Evolutionary conservation across 64 coral and sea anemone species (phyloP), one percentile per base, ranked within the genome.

Genomic region (Actinia tenebrosa): DNA sequence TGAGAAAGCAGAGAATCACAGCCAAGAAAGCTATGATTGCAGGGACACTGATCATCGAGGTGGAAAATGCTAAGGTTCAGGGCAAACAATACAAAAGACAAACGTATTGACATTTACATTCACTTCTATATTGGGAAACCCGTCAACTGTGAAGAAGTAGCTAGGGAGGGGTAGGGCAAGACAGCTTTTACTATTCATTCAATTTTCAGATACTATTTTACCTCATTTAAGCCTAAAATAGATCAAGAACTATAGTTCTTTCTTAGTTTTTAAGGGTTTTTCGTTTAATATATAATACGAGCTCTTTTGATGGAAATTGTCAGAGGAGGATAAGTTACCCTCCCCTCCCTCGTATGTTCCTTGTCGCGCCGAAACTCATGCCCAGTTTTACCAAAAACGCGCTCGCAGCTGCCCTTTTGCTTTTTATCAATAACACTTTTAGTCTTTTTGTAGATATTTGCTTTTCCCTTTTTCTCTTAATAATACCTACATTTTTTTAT

Each of bases 1-100:
- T 26, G 16, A 93, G 10, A 5, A 96, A 17, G 69, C 91, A 90
- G 0, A 96, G 53, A 42, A 92, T 0, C 52, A 93, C 86, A 50
- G 86, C 85, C 14, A 83, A 54, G 66, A 89, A 44, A 30, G 79
- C 80, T 54, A 92, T 88, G 78, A 88, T 42, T 10, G 83, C 83
- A 25, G 83, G 43, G 20, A 85, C 3, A 62, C 54, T 61, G 55
- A 85, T 59, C 83, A 85, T 85, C 5, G 79, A 52, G 17, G 19
- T 53, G 4, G 77, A 30, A 37, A 47, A 20, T 30, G 23, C 68
- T 27, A 37, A 11, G 7, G 7, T 7, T 9, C 63, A 66, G 22
- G 63, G 63, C 63, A 26, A 79, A 45, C 16, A 50, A 81, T 53
- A 81, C 79, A 52, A 50, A 19, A 50, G 50, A 53, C 16, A 9